Evolutionary conservation across 2,888 invertebrate species (phyloP), one percentile per base, ranked within the genome.

Genomic region (Lamellibrachia satsuma): DNA sequence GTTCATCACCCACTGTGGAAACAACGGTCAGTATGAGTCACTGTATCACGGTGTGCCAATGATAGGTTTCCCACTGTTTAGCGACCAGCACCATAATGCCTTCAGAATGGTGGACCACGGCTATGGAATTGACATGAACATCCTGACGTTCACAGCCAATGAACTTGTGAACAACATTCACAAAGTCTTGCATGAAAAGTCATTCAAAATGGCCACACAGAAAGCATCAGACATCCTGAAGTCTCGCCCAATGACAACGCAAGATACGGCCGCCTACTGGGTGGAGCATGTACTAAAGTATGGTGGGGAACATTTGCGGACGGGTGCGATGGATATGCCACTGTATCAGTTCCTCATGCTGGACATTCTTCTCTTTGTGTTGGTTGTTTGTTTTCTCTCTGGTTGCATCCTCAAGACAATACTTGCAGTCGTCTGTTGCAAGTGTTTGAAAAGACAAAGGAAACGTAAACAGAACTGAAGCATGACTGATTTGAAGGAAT

Each of bases 221-320:
- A 92, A 92, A 55, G 94, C 94, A 27, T 94, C 94, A 6, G 52
- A 91, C 22, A 93, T 94, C 52, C 93, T 94, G 15, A 93, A 92
- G 11, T 92, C 92, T 52, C 92, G 93, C 27, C 92, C 92, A 90
- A 90, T 92, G 55, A 93, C 92, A 75, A 94, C 95, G 7, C 90
- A 92, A n/a, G 92, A 94, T 39, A 94, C 93, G 91, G 95, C 94
- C 3, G 94, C 94, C 8, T 94, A 93, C 90, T 95, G 94, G 94
- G 92, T 95, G n/a, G 95, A 95, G 92, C 94, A 95, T 93, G 94
- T 95, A 91, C 93, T 95, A 7, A 93, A 94, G 93, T 94, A 94
- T 93, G 95, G 95, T 22, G 94, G 94, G 7, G 93, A 92, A 11
- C 94, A 95, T 91, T 92, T 95, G 92, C 94, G 94, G 15, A 93